phyloP scores from a whole-genome alignment of 2,888 invertebrate genomes.

The Macaria liturata region DNA sequence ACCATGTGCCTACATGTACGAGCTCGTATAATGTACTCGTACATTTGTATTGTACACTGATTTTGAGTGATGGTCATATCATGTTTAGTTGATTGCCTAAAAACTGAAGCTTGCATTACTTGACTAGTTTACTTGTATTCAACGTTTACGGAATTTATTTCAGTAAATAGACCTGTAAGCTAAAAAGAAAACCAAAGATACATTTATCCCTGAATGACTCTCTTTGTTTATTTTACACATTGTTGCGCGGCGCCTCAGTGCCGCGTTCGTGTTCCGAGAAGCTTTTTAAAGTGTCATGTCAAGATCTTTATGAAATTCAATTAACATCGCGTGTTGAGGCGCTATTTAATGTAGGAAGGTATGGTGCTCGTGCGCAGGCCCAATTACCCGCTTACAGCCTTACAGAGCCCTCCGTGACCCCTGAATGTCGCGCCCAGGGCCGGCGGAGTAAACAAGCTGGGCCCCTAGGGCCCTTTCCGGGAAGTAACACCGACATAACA shows the following conservation, averaged over 20 bases:
- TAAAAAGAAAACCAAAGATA: slow-evolving; percentile 40
- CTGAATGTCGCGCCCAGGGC: slow-evolving; percentile 46
- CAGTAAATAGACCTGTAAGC: slow-evolving; percentile 51
- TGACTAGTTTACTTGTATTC: no score
- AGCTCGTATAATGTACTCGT: not conserved
- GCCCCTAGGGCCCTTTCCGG: slow-evolving; percentile 52
- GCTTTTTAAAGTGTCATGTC: slow-evolving; percentile 26
- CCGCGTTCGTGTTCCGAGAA: slow-evolving; percentile 9
- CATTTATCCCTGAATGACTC: no score
- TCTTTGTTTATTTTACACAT: slow-evolving; percentile 3
- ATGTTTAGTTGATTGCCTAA: no score
- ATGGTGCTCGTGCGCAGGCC: slow-evolving; percentile 30
- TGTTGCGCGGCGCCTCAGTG: slow-evolving; percentile 16
- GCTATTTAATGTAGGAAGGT: slow-evolving; percentile 34
- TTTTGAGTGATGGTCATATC: no score
- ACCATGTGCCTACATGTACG: slow-evolving; percentile 39
- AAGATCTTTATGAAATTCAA: slow-evolving; percentile 24
- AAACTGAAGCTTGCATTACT: no score
- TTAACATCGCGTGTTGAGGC: slow-evolving; percentile 26
- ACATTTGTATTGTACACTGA: not conserved
- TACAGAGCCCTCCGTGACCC: slow-evolving; percentile 38
- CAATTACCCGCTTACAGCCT: slow-evolving; percentile 35
- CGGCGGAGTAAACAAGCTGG: slow-evolving; percentile 52
- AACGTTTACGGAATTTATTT: slow-evolving; percentile 34
- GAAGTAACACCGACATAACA: slow-evolving; percentile 53